Base-by-base conservation (phyloP, 2,888 invertebrate species). In the Latrodectus elegans region DNA sequence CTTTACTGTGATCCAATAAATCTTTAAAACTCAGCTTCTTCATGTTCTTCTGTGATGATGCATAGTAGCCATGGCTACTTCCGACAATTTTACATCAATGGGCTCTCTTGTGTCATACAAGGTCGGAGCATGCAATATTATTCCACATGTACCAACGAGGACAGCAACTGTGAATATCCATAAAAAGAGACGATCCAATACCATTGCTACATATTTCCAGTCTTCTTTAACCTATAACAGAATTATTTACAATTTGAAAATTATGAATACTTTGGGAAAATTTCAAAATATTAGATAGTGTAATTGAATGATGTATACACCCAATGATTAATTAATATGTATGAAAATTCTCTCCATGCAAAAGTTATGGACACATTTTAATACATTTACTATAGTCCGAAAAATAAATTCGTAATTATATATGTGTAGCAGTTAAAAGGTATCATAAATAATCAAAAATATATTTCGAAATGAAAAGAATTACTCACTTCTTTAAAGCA, bases 101-200 rank as follows among this genome's bases (percentile, higher is more conserved):
- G 96, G 95, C 92, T 95, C 94, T 90, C 96, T 93, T 92, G 96
- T 95, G 92, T 97, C 97, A 93, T 97, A 97, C 17, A 97, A 94
- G 60, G 97, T 96, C 38, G 97, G 97, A 12, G 97, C 97, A 92
- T 97, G 96, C 70, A 97, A 94, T 90, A 97, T 97, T 90, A 97
- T 92, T 49, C 91, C 91, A 79, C 90, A 90, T 8, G 93, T 93
- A 52, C 94, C 94, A 17, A 93, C 92, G 51, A 93, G 91, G 86
- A 93, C 93, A 49, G 93, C 93, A 8, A 93, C 91, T 26, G 93
- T 92, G 90, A 94, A 94, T 78, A 94, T 93, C 91, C 93, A 93
- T 17, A 94, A 91, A 90, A 94, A 94, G 51, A 94, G 91, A 9
- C 94, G 91, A 89, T 94, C 94, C 88, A 94, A 90, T 14, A 94